Evolutionary conservation across 2,113 vertebrate genomes (phyloP), one percentile per base, ranked within the genome.

Genomic region (Indicator indicator): DNA sequence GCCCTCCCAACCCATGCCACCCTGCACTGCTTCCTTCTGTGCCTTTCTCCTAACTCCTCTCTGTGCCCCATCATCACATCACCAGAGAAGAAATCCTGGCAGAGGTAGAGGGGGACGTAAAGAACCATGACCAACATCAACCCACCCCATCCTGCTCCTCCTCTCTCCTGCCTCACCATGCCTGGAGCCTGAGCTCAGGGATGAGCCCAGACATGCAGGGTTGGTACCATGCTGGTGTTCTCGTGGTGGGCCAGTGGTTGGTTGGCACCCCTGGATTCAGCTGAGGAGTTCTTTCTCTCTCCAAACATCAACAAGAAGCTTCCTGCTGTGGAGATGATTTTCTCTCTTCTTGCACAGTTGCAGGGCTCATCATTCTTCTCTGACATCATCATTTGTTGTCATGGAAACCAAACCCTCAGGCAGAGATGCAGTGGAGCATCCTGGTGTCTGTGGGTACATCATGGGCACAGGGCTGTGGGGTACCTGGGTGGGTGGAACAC

Each of bases 351-450:
- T 94, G 93, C 9, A 1, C 40, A 2, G 55, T 74, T 50, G 0
- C 63, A 4, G 87, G 91, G 94, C 82, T 64, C 91, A 94, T 95
- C 52, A 9, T 86, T 92, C 82, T 92, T 83, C 89, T 85, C 84
- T 95, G 93, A 96, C 95, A 94, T 95, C 95, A 83, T 91, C 89
- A 86, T 96, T 70, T 89, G 95, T 97, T 89, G 87, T 52, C 93
- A 46, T 64, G 89, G 95, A 77, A 94, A 97, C 95, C 77, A 13
- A 75, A 21, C 46, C 68, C 63, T 23, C 48, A 83, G 84, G 87
- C 19, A 5, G 85, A 60, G 90, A 71, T 59, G 88, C 44, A 77
- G 56, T 1, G 60, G 75, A 87, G 59, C 93, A 91, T 93, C 91
- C 68, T 1, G 46, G 40, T 63, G 60, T 6, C 52, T 2, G 12